A percentile compares a stretch with the other conserved stretches of the same genome.
Conservation (phyloP, 2,113 vertebrate genomes). For the Mungos mungo region DNA sequence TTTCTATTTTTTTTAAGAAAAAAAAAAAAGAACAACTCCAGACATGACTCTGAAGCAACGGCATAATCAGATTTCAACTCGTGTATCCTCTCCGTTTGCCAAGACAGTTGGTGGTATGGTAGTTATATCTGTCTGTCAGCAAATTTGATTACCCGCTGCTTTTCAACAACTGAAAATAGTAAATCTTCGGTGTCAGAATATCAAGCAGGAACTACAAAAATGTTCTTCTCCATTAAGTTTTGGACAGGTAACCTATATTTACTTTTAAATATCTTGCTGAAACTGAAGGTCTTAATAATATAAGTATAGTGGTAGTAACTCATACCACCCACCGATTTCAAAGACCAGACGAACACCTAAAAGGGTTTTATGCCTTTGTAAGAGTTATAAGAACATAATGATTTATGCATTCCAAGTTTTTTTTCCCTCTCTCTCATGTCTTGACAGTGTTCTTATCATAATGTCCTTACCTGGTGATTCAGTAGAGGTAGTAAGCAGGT, state of each 20-base stretch:
- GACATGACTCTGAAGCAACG: conserved; percentile 10
- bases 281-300: conserved; percentile 1
- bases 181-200: neutral
- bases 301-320: neutral
- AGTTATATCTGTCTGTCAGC: neutral
- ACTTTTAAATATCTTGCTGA: conserved; percentile 22
- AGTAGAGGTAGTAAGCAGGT: neutral
- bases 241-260: conserved; percentile 35
- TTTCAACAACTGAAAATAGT: conserved; percentile 45
- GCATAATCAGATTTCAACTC: neutral
- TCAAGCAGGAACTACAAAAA: conserved; percentile 2
- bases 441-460: neutral
- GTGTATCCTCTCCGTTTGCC: neutral
- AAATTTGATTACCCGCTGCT: neutral
- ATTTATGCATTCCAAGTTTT: conserved; percentile 28
- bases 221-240: conserved; percentile 8
- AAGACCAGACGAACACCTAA: neutral
- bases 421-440: neutral
- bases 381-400: neutral
- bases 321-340: neutral
- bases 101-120: neutral
- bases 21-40: neutral
- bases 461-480: neutral
- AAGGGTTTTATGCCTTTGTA: neutral
- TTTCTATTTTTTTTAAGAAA: neutral